Evolutionary conservation across 2,888 invertebrate species (phyloP), one percentile per base, ranked within the genome.

Genomic region (Plusia festucae): DNA sequence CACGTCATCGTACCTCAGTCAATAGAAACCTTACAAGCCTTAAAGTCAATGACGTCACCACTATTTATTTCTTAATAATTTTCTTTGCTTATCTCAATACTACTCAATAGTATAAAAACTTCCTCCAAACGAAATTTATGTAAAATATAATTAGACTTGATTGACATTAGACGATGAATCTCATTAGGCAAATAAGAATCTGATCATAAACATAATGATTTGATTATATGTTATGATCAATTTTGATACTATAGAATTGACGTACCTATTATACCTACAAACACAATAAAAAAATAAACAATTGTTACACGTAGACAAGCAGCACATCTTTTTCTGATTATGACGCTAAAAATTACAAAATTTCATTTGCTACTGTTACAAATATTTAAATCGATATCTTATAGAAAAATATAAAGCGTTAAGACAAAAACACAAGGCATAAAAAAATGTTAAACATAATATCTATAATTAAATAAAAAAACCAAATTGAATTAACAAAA

Each of bases 1-100:
- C 65, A 65, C 73, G 74, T 73, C 73, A 73, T 51, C 60, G 8
- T 53, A 53, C 22, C 44, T 53, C 51, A 64, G 24, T 22, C 49
- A 52, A 52, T 27, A 65, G 51, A 40, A 49, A 44, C 30, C 59
- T 53, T 65, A 61, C 53, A 51, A 13, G n/a, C 51, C 20, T 60
- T 11, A 59, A 11, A 71, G 8, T 53, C 16, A 60, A 2, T 51
- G 34, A 60, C 16, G 52, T 49, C 24, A 62, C 16, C 27, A 8
- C 9, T 32, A 4, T 58, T 13, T 11, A 16, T 24, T 9, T 30
- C 56, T 56, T 20, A 20, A 15, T 46, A 15, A 15, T 44, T 58
- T 64, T n/a, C 6, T 9, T 8, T 15, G 24, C 52, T 20, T 15
- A 2, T 51, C 15, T 52, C 0, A 20, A 2, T 46, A 46, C n/a